Base-by-base conservation (phyloP, 2,797 vertebrate genomes). In the Moxostoma hubbsi region DNA sequence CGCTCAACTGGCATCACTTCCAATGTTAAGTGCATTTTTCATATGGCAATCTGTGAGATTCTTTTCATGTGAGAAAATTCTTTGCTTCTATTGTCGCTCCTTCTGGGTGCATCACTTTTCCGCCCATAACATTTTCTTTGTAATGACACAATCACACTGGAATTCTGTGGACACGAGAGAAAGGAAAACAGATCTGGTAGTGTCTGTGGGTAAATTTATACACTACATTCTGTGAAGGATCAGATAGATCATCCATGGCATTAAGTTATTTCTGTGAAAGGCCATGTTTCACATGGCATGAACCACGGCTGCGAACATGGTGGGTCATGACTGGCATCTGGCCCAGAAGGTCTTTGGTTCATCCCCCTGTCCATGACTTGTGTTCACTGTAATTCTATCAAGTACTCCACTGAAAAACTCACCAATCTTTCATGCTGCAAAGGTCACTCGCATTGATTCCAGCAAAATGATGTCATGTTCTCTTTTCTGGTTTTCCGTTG, bases 401-500 rank as follows among this genome's bases (percentile, higher is more conserved):
- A 84, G 77, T 74, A 18, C 74, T 50, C 70, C 18, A 50, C 18
- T 6, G 18, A 36, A 81, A 79, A 86, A 80, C 62, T 50, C 7
- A 1, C 80, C 82, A 82, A 74, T 88, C 73, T 87, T 71, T 45
- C 57, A 87, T 77, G 79, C 77, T 50, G 73, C 74, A 92, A 90
- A 92, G 90, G 90, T 91, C 89, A 84, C 75, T 67, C 43, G 64
- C 83, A 90, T 88, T 88, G 87, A 89, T 90, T 88, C 36, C 67
- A 86, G 81, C 83, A 82, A 89, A 90, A 77, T 77, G 86, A 88
- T 89, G 90, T 85, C 72, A 81, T 87, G 86, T 84, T 85, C 85
- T 50, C 74, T 74, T 87, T 84, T 68, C 74, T 46, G 57, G 72
- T 75, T 80, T 81, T 83, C 61, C 75, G 8, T 75, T 71, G 61